Evolutionary conservation across 2,113 vertebrate species (phyloP), one percentile per base, ranked within the genome.

Genomic region (Chaetorhynchus papuensis): DNA sequence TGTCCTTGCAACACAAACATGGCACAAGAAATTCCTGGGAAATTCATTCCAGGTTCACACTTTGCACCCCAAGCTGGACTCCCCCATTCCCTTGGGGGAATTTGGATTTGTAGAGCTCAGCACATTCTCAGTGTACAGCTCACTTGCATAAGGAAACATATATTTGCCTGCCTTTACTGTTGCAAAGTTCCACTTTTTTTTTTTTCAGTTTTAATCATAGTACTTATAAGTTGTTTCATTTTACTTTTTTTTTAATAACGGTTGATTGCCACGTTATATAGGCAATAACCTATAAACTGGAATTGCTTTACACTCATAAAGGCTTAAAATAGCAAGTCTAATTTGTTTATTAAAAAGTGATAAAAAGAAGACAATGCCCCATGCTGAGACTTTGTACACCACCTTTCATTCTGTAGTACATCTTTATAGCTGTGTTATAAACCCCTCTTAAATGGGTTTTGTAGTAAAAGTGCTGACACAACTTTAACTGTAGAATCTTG

Each of bases 241-340:
- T 82, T 84, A 59, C 53, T 80, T 85, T 77, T 95, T 49, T 91
- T 90, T 93, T 89, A 94, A 87, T 92, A 95, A 90, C 24, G 20
- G 45, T 89, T 95, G 93, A 92, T 96, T 96, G 61, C 65, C 42
- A 68, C 2, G 0, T 96, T 96, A 90, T 92, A 42, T 83, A 78
- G 91, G 64, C 64, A 91, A 78, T 95, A 96, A 71, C 65, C 47
- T 96, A 83, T 94, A 96, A 96, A 85, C 60, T 65, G 61, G 57
- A 85, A 93, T 82, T 95, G 93, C 35, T 94, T 93, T 94, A 53
- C 47, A 39, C 61, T 82, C 84, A 75, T 96, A 97, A 94, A 95
- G 61, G 54, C 91, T 96, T 94, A 96, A 97, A 97, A 96, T 95
- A 97, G 94, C 87, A 94, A 96, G 74, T 83, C 61, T 85, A 90